These are phyloP conservation scores for Hemitrygon akajei DNA, from an alignment of 2,797 vertebrate species.

Conservation along the genomic window DNA sequence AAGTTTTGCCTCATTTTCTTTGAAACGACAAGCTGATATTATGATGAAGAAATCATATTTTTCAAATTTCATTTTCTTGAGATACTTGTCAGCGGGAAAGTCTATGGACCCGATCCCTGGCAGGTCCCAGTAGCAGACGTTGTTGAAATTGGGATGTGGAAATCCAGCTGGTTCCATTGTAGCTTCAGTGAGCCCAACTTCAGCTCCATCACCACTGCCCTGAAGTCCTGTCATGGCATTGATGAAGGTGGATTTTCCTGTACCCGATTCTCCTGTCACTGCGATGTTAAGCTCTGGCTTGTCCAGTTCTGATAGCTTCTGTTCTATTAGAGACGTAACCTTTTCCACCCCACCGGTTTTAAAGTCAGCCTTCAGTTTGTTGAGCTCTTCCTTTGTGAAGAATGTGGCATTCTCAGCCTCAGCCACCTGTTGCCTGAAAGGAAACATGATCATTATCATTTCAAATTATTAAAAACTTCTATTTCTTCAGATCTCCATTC, in stretches of 20 bases:
- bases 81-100: not conserved
- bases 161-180: not conserved
- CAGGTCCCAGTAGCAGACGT: not conserved
- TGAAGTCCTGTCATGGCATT: not conserved
- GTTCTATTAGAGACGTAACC: not conserved
- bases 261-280: not conserved
- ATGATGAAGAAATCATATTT: slow-evolving; percentile 38
- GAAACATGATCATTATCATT: not conserved
- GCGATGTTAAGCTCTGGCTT: not conserved
- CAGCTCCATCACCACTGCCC: not conserved
- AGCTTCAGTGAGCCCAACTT: not conserved
- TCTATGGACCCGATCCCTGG: not conserved
- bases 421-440: not conserved
- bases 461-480: not conserved
- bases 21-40: not conserved
- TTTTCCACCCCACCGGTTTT: not conserved
- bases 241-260: slow-evolving; percentile 25
- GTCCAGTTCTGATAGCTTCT: not conserved
- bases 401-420: not conserved
- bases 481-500: no score
- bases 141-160: not conserved
- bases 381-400: not conserved
- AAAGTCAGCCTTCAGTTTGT: not conserved
- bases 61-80: not conserved
- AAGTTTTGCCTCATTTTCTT: not conserved